Evolutionary conservation across 2,113 vertebrate species (phyloP).

Genomic region (Periophthalmodon schlosseri): DNA sequence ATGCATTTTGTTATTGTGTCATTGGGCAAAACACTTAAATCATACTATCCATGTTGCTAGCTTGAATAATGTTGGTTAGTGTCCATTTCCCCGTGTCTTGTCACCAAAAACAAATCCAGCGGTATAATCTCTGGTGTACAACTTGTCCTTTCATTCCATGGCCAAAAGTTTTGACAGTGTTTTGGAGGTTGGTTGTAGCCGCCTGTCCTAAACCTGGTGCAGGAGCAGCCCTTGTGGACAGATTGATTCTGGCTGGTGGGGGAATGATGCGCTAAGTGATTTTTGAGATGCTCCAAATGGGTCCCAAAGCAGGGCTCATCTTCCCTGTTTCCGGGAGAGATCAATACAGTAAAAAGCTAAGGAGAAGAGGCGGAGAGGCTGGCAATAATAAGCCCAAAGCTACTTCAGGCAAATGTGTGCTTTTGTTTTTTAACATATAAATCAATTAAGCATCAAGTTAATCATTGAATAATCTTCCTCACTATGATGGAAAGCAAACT

Average conservation of each 20-base stretch:
- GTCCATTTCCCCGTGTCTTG: too few relatives aligned
- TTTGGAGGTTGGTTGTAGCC: neutral
- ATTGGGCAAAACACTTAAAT: slow-evolving; percentile 5
- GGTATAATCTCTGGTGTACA: slow-evolving; percentile 28
- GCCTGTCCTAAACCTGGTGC: slow-evolving; percentile 6
- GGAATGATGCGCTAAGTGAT: slow-evolving; percentile 77
- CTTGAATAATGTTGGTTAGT: neutral
- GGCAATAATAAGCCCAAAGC: slow-evolving; percentile 9
- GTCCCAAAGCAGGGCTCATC: slow-evolving; percentile 74
- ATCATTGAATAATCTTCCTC: neutral
- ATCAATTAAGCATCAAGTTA: neutral
- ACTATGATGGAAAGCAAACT: neutral
- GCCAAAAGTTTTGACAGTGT: neutral
- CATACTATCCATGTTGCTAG: neutral
- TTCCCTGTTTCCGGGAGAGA: slow-evolving; percentile 76
- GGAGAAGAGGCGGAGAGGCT: slow-evolving; percentile 22
- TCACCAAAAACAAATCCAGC: slow-evolving; percentile 35
- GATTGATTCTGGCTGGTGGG: slow-evolving; percentile 71
- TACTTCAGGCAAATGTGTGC: slow-evolving; percentile 24
- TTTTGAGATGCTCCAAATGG: slow-evolving; percentile 80
- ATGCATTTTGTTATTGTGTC: neutral
- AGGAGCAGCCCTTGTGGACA: slow-evolving; percentile 27
- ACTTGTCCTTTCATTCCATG: neutral
- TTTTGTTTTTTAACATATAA: slow-evolving; percentile 2
- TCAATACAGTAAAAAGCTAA: slow-evolving; percentile 76